These are phyloP conservation scores for Dolichotis patagonum DNA, from an alignment of 2,113 vertebrate species.

Conservation along the genomic window DNA sequence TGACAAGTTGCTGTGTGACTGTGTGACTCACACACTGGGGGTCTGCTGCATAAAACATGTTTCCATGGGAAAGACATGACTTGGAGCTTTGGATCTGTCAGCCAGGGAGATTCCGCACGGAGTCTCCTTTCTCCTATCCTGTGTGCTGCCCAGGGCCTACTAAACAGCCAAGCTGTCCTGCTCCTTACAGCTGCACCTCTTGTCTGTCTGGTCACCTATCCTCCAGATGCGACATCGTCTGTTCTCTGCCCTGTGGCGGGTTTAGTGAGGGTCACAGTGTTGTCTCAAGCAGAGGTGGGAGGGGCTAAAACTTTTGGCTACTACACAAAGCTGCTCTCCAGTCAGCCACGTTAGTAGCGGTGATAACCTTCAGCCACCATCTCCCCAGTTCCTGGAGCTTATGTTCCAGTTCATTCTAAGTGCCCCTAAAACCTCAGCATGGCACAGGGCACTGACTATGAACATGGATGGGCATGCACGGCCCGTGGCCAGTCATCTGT, in stretches of 20 bases:
- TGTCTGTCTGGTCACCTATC: background rate
- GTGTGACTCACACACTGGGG: background rate
- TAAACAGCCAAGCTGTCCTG: no score
- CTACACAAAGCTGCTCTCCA: background rate
- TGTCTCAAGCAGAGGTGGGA: background rate
- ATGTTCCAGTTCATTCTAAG: background rate
- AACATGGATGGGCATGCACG: no score
- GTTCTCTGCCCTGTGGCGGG: background rate
- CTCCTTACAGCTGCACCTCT: background rate
- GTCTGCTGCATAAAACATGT: background rate
- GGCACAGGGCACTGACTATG: no score
- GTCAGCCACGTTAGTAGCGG: background rate
- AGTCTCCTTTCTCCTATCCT: background rate
- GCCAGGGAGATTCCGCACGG: no score
- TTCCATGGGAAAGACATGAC: background rate
- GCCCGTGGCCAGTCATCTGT: no score
- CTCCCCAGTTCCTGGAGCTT: background rate
- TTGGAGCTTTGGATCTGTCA: background rate
- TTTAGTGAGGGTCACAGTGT: fast-evolving
- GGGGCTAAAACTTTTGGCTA: background rate
- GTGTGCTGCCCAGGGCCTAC: background rate
- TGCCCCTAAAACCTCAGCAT: background rate
- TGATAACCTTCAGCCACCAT: background rate
- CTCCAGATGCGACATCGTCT: background rate
- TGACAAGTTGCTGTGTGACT: background rate